Evolutionary conservation across 2,888 invertebrate genomes (phyloP), one percentile per base, ranked within the genome.

Genomic region (Synanthedon vespiformis): DNA sequence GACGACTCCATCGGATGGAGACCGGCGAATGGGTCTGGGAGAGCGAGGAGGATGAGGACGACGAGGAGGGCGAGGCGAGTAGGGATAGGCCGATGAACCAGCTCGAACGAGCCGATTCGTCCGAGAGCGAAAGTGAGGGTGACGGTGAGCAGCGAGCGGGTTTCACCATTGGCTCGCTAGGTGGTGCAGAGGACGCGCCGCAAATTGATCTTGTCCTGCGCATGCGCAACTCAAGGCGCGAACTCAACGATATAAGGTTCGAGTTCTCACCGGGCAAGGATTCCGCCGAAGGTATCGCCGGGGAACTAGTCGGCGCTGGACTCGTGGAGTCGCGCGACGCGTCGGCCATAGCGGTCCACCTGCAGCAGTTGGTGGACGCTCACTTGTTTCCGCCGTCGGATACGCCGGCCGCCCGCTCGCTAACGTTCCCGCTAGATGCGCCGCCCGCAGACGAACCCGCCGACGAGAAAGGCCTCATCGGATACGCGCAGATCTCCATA

Each of bases 1-100:
- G 94, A 13, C 90, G 94, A 1, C 86, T 97, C 58, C 97, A 97
- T 80, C 92, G 98, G 68, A 98, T 97, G 61, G 95, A 96, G 65
- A 97, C 97, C 22, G 98, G 98, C 41, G 97, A 97, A 77, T 98
- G 98, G 98, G 97, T 97, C 56, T 99, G 98, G 98, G 97, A 97
- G 55, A 96, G 96, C 65, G 96, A 95, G 70, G 97, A 97, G 70
- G 95, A 97, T 63, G 94, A 93, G 64, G 93, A 90, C 54, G 81
- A 74, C 56, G 83, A 80, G 52, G 76, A 85, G 51, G 87, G 87
- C 34, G 86, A 84, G 8, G 88, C 88, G 58, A 78, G 78, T 1
- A 88, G 89, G 58, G 89, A 89, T 70, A 86, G 90, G 2, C 91
- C 91, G 50, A 90, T 91, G 81, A 91, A 91, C 80, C 87, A 88